Evolutionary conservation across 2,888 invertebrate genomes (phyloP), one percentile per base, ranked within the genome.

Genomic region (Priapulus caudatus): DNA sequence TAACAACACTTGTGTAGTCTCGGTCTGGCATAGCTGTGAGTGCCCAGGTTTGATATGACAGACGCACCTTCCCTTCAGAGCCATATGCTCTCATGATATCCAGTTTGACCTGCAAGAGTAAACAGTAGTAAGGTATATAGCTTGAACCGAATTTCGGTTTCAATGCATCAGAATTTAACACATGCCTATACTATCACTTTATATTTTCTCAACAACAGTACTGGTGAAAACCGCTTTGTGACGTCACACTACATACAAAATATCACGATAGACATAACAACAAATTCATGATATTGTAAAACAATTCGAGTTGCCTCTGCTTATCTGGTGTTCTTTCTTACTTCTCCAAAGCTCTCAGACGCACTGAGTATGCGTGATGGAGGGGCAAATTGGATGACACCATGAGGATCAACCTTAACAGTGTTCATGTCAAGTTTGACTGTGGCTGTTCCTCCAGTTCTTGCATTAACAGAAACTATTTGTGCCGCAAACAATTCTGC

Each of bases 351-450:
- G 10, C n/a, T n/a, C 33, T 33, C 33, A 10, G 33, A 61, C 3
- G 63, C 62, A 20, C 50, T 50, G 2, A 64, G 10, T 10, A 33
- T 10, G 10, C 5, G n/a, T n/a, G 33, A 33, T 33, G 33, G n/a
- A n/a, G 59, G 54, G 20, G 63, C 60, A 57, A 69, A 67, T 47
- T 62, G 54, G 15, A 69, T 51, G 3, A 68, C 56, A 15, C 69
- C 69, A 54, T 60, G 55, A 2, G 67, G 68, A 45, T 69, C 68
- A 5, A 67, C 60, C 3, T 58, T 54, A 20, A 59, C 59, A 23
- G n/a, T 5, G 5, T 33, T 33, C n/a, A 5, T 33, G 33, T 33
- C 33, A 5, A 10, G 10, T 33, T 33, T 33, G 5, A 33, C 33
- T n/a, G 10, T 5, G n/a, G 33, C 33, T 5, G 33, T 10, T 10